Evolutionary conservation across 2,797 vertebrate genomes (phyloP).

Genomic region (Chanos chanos): DNA sequence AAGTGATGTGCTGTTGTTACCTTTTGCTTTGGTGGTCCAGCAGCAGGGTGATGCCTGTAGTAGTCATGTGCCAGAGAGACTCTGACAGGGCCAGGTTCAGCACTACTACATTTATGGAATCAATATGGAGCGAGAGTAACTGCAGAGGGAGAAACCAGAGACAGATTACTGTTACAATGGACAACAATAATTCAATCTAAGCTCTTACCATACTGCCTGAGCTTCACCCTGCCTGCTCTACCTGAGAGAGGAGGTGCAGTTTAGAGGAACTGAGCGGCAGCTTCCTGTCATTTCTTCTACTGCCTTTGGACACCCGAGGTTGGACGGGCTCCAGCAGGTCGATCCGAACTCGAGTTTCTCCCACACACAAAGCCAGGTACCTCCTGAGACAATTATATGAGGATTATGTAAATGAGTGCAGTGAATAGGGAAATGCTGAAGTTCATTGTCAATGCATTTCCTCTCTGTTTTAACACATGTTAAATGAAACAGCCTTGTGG

Average conservation of each 20-base stretch:
- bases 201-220: neutral
- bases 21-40: constrained; percentile 83
- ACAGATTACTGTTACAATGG: too few species aligned
- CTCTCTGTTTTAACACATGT: too few species aligned
- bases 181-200: neutral
- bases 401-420: too few species aligned
- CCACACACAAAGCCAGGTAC: constrained; percentile 89
- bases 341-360: constrained; percentile 84
- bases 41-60: constrained; percentile 80
- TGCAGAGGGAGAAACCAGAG: constrained; percentile 43
- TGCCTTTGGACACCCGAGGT: constrained; percentile 27
- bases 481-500: too few species aligned
- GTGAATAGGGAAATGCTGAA: too few species aligned
- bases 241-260: constrained; percentile 85
- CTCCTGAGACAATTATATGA: constrained; percentile 65
- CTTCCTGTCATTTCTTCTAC: constrained; percentile 51
- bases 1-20: constrained; percentile 54
- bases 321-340: constrained; percentile 78
- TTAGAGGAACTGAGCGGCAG: constrained; percentile 73
- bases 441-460: too few species aligned
- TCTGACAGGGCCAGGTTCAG: constrained; percentile 87
- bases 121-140: constrained; percentile 87
- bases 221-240: constrained; percentile 54
- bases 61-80: constrained; percentile 93
- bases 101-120: constrained; percentile 92